Base-by-base conservation (phyloP, 1,140 invertebrate genomes). In the Euwallacea fornicatus region DNA sequence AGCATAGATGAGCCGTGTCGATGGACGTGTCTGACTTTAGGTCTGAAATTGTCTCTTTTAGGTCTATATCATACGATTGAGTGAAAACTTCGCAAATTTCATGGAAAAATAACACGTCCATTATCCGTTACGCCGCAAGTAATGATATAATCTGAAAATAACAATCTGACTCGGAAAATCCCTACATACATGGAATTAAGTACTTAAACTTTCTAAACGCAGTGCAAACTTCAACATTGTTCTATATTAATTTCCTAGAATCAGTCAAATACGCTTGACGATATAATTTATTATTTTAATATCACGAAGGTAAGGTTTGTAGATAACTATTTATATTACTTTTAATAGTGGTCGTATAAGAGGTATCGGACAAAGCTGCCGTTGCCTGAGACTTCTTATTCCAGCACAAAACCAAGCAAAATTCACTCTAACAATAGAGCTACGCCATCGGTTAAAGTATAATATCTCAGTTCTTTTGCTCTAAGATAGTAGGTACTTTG, bases 181-280 rank as follows among this genome's bases (percentile, higher is more conserved):
- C 58, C 42, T 66, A 44, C 13, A 67, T 59, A 43, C 54, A 67
- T 67, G 65, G 55, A 43, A n/a, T 62, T 50, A 33, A 33, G 21
- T 33, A 50, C 42, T 66, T 47, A 60, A 65, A 71, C 43, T 69
- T 75, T 58, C 70, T 75, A 77, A 72, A 70, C 75, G 72, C 76
- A 74, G 76, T 76, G 76, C 76, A 75, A 76, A 76, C 71, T 75
- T 76, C 63, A 75, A 70, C 58, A 68, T 68, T 61, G 54, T 68
- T 68, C 46, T 60, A 55, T 64, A 50, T 59, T 75, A 72, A 73
- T 73, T 77, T 74, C 61, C 73, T 78, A 77, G 73, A 72, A 74
- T 79, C 78, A 79, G 78, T 79, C 78, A 78, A 76, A 74, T 74
- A 76, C 69, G 71, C 75, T 77, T 79, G 76, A 78, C 77, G 73